Base-by-base conservation (phyloP, 2,797 vertebrate species). In the Paedocypris micromegethes region DNA sequence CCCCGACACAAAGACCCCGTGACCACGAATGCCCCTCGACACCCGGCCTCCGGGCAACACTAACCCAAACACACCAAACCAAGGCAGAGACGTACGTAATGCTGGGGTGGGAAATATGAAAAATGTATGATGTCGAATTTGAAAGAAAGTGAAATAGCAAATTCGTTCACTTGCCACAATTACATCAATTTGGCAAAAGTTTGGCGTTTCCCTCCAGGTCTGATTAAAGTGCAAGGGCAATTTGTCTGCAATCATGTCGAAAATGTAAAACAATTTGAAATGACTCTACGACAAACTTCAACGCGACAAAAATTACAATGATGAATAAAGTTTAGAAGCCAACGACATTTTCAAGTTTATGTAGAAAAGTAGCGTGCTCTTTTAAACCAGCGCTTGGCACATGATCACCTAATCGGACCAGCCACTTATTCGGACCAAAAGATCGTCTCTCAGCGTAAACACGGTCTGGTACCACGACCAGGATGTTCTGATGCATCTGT, bases 181-280 rank as follows among this genome's bases (percentile, higher is more conserved):
- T 74, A 61, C 49, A 68, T 58, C 56, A 2, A 66, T 65, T 66
- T 66, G 53, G 43, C 67, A 73, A 73, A 42, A 70, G 54, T 53
- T 52, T 65, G 64, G 63, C 58, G 66, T 77, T 68, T 71, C 39
- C 7, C 44, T 63, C 66, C 7, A 46, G 72, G 68, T 66, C 70
- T 60, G 68, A 68, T 61, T 70, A 63, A 68, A 70, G 73, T 38
- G 70, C 65, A 56, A 63, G 73, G 58, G 62, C 51, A 64, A 64
- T 75, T 68, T 65, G 64, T 68, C 59, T 68, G 23, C 23, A 23
- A 23, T 23, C 23, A 23, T 23, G 23, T 23, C 23, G 23, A 23
- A 23, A 23, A 23, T 23, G 1, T 23, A 23, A 23, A 23, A 23
- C 1, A 23, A 23, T 23, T 23, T 23, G 23, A 23, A 23, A 23